Conservation (phyloP, 2,113 vertebrate species). For the Myanophis thanlyinensis region DNA sequence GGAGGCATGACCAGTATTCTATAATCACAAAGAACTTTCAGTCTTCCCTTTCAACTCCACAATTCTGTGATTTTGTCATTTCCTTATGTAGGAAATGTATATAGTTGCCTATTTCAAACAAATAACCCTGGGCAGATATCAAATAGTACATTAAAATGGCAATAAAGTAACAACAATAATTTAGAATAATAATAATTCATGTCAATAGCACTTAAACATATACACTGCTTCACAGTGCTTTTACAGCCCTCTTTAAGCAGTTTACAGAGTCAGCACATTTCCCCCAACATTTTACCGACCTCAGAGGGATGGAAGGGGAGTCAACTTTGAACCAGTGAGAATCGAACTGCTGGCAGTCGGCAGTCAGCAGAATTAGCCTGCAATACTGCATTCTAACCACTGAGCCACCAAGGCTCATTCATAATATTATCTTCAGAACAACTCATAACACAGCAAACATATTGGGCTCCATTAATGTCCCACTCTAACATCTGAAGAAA, state of each 20-base stretch:
- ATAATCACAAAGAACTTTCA: neutral
- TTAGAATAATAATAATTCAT: neutral
- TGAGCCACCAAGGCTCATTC: too few species aligned
- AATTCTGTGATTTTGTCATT: neutral
- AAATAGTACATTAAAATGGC: neutral
- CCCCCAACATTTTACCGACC: too few species aligned
- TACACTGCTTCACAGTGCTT: too few species aligned
- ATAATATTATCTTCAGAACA: neutral
- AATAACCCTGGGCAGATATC: neutral
- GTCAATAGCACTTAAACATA: neutral
- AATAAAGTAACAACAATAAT: neutral
- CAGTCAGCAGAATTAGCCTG: too few species aligned
- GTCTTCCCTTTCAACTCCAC: neutral
- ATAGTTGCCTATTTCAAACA: neutral
- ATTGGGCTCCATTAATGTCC: neutral
- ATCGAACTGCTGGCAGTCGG: too few species aligned
- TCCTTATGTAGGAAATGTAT: neutral
- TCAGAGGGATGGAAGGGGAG: too few species aligned
- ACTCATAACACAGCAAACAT: neutral
- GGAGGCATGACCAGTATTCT: neutral
- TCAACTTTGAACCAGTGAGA: too few species aligned
- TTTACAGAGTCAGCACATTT: too few species aligned
- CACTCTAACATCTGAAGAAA: neutral
- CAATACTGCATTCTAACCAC: too few species aligned
- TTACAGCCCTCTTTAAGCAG: too few species aligned